Evolutionary conservation across 2,113 vertebrate species (phyloP).

Genomic region (Hippocampus zosterae): DNA sequence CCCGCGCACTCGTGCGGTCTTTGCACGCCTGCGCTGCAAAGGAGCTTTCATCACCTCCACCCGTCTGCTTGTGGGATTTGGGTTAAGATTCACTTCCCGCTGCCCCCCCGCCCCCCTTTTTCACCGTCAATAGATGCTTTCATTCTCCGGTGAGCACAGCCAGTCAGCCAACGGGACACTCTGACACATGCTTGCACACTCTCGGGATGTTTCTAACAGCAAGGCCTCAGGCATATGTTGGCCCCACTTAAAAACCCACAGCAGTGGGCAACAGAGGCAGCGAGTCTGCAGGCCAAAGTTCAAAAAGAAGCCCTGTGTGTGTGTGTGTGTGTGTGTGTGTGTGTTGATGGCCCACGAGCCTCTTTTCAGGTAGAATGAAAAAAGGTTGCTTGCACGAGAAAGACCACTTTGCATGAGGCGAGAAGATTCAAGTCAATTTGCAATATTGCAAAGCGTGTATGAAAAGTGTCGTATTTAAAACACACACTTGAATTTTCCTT

Average conservation of each 20-base stretch:
- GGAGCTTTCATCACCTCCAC: constrained; percentile 13
- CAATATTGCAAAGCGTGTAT: background rate
- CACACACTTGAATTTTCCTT: background rate
- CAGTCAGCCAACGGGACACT: background rate
- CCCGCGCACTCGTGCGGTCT: background rate
- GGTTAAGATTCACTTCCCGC: constrained; percentile 30
- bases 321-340: constrained; percentile 8
- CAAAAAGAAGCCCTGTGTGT: constrained; percentile 17
- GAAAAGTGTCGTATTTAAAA: background rate
- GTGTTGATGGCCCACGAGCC: constrained; percentile 7
- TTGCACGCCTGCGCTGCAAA: constrained; percentile 18
- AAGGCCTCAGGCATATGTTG: constrained; percentile 29
- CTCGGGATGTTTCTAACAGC: constrained; percentile 15
- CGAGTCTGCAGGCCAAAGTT: constrained; percentile 18
- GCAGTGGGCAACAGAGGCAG: constrained; percentile 20
- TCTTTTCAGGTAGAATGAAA: constrained; percentile 32
- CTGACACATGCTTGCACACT: constrained; percentile 3
- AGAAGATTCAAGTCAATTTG: background rate
- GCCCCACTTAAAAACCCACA: constrained; percentile 22
- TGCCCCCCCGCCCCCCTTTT: background rate
- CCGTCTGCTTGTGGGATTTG: constrained; percentile 59
- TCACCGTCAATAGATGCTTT: constrained; percentile 55
- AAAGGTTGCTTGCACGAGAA: constrained; percentile 13
- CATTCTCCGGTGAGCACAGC: constrained; percentile 33
- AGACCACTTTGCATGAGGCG: no score